Evolutionary conservation across 2,888 invertebrate species (phyloP), one percentile per base, ranked within the genome.

Genomic region (Plemyria rubiginata): DNA sequence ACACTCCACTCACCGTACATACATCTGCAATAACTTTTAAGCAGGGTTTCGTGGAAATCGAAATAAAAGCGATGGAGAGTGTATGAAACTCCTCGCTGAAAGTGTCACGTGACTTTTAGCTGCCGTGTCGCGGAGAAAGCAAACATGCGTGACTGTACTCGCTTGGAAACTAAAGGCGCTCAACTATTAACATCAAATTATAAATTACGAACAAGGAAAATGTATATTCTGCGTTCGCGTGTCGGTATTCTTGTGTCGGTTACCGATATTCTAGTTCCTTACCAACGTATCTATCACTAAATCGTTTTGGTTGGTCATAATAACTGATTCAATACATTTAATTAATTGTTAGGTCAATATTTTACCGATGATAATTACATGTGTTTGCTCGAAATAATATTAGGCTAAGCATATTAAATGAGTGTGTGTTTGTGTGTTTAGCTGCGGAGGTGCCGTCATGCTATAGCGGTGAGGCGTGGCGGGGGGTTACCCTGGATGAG

Each of bases 401-500:
- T 49, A 49, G 32, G 16, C 13, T n/a, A 40, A 40, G 22, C 16
- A 40, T 54, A 51, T 32, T 49, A 49, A 29, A 51, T 28, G 16
- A 52, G 58, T 60, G 36, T 38, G 49, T 56, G 36, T 38, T 64
- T 70, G n/a, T 66, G 43, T 67, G 45, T 61, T 7, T 70, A 93
- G 94, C 95, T 12, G 93, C 94, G 4, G 98, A 99, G 82, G 94
- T 99, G 68, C 98, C 98, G 9, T 94, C 96, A 12, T 98, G 98
- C 82, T 97, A 95, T 80, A 87, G 91, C 53, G 96, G 96, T 22
- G 95, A 96, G 68, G 96, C 96, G 65, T 98, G 98, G 98, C 95
- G 96, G 61, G 97, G 97, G 65, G 99, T 99, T 4, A 95, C 96
- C 11, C 92, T 99, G 49, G 96, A 97, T 65, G 96, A 98, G 87